phyloP scores from a whole-genome alignment of 2,113 vertebrate species.

The Naja naja region DNA sequence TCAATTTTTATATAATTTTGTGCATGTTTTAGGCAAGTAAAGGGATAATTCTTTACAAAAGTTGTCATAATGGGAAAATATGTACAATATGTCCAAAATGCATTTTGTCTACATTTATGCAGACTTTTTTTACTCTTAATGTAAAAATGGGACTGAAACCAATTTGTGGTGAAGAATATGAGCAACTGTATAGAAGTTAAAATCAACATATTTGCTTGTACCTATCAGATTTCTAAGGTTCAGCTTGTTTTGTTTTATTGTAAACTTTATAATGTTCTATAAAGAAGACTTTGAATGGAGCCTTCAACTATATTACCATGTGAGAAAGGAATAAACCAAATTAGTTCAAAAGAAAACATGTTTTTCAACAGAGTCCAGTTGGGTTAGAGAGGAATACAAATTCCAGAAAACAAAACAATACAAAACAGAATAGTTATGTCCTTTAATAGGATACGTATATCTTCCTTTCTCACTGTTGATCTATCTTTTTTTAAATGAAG shows the following conservation, averaged over 20 bases:
- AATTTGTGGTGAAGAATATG: neutral
- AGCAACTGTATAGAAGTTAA: neutral
- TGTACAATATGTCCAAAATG: neutral
- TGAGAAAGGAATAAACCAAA: neutral
- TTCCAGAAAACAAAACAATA: neutral
- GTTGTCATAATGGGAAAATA: neutral
- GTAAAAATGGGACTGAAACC: neutral
- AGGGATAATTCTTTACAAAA: neutral
- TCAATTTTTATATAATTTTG: neutral
- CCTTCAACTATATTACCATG: neutral
- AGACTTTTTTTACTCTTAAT: neutral
- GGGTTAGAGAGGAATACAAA: neutral
- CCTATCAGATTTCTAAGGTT: neutral
- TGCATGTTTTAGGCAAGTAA: neutral
- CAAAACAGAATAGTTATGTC: neutral
- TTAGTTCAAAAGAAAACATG: neutral
- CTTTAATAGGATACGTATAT: neutral
- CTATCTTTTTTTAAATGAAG: slow-evolving; percentile 10
- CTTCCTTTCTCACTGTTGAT: neutral
- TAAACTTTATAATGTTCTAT: neutral
- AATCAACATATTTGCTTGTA: neutral
- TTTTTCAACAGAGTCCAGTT: neutral
- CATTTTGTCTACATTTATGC: neutral
- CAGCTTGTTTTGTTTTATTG: neutral
- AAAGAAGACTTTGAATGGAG: neutral